These are phyloP conservation scores for Orestias chungarensis DNA, from an alignment of 2,797 vertebrate genomes.

Conservation along the genomic window DNA sequence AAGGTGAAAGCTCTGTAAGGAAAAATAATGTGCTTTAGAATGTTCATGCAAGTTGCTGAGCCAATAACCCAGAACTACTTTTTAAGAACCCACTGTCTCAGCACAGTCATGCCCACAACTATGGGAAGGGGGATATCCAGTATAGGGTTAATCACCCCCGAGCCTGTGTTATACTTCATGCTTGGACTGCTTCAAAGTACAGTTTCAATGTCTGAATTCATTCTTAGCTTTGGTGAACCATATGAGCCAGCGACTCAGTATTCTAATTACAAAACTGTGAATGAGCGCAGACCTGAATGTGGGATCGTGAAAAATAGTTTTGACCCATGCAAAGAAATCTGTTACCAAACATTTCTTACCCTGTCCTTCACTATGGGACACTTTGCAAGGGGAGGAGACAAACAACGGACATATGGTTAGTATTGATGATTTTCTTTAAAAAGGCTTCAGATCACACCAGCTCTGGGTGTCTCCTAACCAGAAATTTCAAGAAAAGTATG, in stretches of 20 bases:
- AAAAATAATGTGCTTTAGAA: slow-evolving; percentile 8
- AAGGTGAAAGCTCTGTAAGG: slow-evolving; percentile 31
- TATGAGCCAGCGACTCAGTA: slow-evolving; percentile 27
- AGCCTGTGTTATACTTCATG: slow-evolving; percentile 64
- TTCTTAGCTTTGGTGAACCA: slow-evolving; percentile 60
- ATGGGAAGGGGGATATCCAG: slow-evolving; percentile 68
- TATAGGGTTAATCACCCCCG: slow-evolving; percentile 23
- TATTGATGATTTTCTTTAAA: slow-evolving; percentile 27
- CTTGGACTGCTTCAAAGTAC: slow-evolving; percentile 43
- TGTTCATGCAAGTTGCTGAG: slow-evolving; percentile 37
- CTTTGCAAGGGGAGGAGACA: slow-evolving; percentile 82
- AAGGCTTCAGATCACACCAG: slow-evolving; percentile 27
- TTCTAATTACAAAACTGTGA: slow-evolving; percentile 60
- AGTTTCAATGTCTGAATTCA: slow-evolving; percentile 69
- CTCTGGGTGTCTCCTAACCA: slow-evolving; percentile 25
- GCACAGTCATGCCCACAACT: slow-evolving; percentile 67
- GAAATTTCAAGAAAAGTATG: slow-evolving; percentile 14
- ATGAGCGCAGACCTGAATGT: slow-evolving; percentile 71
- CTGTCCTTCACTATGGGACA: slow-evolving; percentile 86
- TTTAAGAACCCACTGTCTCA: slow-evolving; percentile 21
- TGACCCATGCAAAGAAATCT: slow-evolving; percentile 78
- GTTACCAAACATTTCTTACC: slow-evolving; percentile 80
- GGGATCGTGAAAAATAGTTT: slow-evolving; percentile 64
- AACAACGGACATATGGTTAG: slow-evolving; percentile 79
- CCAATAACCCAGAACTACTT: slow-evolving; percentile 28